Base-by-base conservation (phyloP, 2,888 invertebrate species). In the Steinernema carpocapsae region DNA sequence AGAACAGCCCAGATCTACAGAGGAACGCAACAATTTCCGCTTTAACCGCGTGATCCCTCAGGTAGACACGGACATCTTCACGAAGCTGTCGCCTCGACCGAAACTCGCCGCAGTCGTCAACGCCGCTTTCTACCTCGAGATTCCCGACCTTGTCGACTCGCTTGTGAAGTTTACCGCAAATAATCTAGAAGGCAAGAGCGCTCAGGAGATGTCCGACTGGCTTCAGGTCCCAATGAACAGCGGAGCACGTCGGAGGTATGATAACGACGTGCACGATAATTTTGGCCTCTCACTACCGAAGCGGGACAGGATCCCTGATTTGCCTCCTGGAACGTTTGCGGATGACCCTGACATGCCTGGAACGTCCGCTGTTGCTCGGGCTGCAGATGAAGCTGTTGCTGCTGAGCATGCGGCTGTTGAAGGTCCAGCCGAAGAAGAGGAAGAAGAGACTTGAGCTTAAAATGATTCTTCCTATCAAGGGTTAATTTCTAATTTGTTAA, bases 101-200 rank as follows among this genome's bases (percentile, higher is more conserved):
- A 6, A 24, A 26, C 56, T 56, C 56, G 56, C 56, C 56, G 56
- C 17, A 3, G 56, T 56, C 6, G 22, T 56, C 56, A 6, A 56
- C 10, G 56, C 56, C 24, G 22, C 56, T 22, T 56, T 19, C 56
- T 56, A 6, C 56, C 24, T 56, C 22, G 56, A 56, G 6, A 56
- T 56, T 6, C 56, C 56, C 22, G 56, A 56, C 24, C 22, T 56
- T 1, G 22, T 56, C 56, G 56, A 56, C 56, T 19, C 56, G 22
- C 24, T 56, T 1, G 56, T 56, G 19, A 56, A 56, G 56, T 56
- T 24, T 22, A 56, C 56, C 56, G 56, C 56, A 1, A 56, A 56
- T 22, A 22, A 6, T 22, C 22, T 56, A 22, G 56, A 56, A 22
- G 22, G 56, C 2, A 56, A 22, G 48, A 48, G 48, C 56, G 56